Conservation (phyloP, 2,113 vertebrate genomes). For the Elephas maximus region DNA sequence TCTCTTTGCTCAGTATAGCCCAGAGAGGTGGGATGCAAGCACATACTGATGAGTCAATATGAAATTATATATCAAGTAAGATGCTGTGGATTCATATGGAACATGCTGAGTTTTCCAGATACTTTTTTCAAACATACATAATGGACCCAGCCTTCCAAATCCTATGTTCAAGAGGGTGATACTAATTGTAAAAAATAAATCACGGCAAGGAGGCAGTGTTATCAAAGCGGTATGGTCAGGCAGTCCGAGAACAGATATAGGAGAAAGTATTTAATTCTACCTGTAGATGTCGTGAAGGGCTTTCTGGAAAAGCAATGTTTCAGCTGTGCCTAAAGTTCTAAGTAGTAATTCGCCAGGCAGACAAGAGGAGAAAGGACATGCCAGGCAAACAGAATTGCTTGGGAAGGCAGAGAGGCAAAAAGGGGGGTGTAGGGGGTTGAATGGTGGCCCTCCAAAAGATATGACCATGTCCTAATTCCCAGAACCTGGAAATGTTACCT, state of each 20-base stretch:
- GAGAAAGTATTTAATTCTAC: background rate
- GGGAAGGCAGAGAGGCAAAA: background rate
- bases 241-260: background rate
- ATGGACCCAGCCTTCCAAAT: background rate
- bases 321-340: too few relatives aligned
- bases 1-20: background rate
- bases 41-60: background rate
- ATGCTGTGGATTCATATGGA: too few relatives aligned
- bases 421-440: background rate
- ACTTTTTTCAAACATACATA: background rate
- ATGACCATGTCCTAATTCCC: background rate
- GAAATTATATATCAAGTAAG: background rate
- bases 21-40: background rate
- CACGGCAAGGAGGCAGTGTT: background rate
- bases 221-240: fast-evolving
- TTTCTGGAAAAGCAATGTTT: background rate
- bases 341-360: background rate
- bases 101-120: background rate
- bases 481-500: too few relatives aligned
- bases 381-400: background rate
- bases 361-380: background rate
- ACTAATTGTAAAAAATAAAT: background rate
- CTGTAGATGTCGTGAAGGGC: background rate
- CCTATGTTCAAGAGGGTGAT: background rate
- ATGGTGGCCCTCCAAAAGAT: background rate